These are phyloP conservation scores for Hylaeus anthracinus DNA, from an alignment of 1,140 invertebrate genomes.

Conservation along the genomic window DNA sequence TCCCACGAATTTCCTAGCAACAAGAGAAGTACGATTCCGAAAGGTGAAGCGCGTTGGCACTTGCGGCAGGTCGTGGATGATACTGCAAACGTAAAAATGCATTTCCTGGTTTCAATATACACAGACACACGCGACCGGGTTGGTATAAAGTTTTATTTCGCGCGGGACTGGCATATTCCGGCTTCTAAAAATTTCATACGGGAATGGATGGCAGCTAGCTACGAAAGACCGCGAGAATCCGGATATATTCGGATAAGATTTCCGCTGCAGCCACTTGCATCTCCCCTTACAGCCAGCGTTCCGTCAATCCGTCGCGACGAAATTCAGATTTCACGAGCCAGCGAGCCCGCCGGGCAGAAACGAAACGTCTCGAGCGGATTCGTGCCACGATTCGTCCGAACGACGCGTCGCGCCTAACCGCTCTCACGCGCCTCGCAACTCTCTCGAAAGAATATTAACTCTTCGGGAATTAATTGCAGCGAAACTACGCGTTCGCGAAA, in stretches of 20 bases:
- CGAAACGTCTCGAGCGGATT: not conserved
- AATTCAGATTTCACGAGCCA: conserved; percentile 10
- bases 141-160: conserved; percentile 28
- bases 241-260: conserved; percentile 44
- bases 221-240: conserved; percentile 17
- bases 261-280: conserved; percentile 10
- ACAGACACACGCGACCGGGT: not conserved
- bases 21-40: too few relatives aligned
- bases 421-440: not conserved
- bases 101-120: conserved; percentile 20
- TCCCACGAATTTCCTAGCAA: too few relatives aligned
- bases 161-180: conserved; percentile 36
- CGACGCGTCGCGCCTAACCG: conserved; percentile 1
- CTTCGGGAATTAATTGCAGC: too few relatives aligned
- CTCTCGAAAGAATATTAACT: not conserved
- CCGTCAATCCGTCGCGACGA: not conserved
- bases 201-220: conserved; percentile 4
- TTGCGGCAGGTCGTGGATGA: not conserved
- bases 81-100: not conserved
- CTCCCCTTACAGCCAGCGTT: not conserved
- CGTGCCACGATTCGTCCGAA: not conserved
- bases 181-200: conserved; percentile 52
- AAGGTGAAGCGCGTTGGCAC: not conserved
- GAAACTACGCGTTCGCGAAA: too few relatives aligned
- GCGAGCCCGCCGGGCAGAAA: too few relatives aligned